Base-by-base conservation (phyloP, 1,140 invertebrate species). In the Monochamus saltuarius region DNA sequence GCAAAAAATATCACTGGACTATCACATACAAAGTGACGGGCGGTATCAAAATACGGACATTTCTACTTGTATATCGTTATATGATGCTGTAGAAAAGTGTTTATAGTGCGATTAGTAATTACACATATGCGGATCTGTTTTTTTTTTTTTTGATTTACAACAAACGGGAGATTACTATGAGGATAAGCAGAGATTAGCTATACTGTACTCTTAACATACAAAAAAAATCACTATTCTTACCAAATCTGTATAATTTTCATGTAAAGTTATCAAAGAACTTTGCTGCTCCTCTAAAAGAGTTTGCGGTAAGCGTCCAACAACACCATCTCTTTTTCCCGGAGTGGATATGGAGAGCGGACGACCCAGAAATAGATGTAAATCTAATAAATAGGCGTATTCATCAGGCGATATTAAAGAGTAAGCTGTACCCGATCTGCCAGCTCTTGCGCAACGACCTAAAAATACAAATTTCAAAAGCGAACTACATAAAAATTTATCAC, bases 311-410 rank as follows among this genome's bases (percentile, higher is more conserved):
- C 83, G 81, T 0, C 97, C 95, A 75, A 92, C 79, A 39, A 82
- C 80, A 13, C 80, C 83, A 14, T 75, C 66, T 2, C 76, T 75
- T 19, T 68, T 69, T 6, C 36, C 59, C 2, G 54, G 45, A 2
- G 69, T 77, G 59, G 80, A 77, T 4, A 74, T 57, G 2, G 78
- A 71, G 1, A 97, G 77, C 4, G 88, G 81, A 22, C 88, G 83
- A 14, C 92, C 94, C 13, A 99, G 82, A 77, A 99, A 99, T 38
- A 99, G 80, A 74, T 97, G 91, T 17, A 99, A 80, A 81, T 99
- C 97, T 29, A 98, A 72, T 1, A 99, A 78, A 77, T 96, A 95
- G 1, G 97, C 86, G 17, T 93, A 81, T 77, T 99, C 98, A 68
- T 99, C 97, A 0, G 87, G 85, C 0, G 88, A 79, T 19, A 99